Conservation (phyloP, 2,113 vertebrate species). For the Tonatia bakeri region DNA sequence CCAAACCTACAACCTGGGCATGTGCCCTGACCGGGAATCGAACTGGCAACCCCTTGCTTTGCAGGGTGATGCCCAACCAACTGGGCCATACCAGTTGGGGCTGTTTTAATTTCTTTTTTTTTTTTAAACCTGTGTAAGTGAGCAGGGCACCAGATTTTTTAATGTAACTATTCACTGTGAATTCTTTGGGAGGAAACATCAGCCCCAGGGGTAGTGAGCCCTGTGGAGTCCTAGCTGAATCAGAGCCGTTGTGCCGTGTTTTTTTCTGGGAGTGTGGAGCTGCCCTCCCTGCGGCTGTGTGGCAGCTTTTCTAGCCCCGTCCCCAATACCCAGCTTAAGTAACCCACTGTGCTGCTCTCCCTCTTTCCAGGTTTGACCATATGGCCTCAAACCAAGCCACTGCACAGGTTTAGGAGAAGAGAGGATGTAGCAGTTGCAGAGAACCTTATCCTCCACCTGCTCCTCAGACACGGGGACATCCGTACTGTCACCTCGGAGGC, state of each 20-base stretch:
- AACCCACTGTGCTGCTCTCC: too few species aligned
- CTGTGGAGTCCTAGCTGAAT: fast-evolving
- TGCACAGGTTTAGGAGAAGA: background rate
- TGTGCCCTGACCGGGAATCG: too few species aligned
- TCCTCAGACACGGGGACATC: background rate
- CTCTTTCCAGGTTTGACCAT: background rate
- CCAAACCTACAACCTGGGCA: too few species aligned
- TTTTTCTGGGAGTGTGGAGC: background rate
- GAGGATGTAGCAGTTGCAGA: background rate
- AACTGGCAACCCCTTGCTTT: too few species aligned
- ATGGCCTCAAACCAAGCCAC: background rate
- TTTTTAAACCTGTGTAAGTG: background rate
- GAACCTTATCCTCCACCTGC: background rate
- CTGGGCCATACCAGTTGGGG: too few species aligned
- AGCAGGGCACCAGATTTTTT: background rate
- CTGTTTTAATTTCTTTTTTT: too few species aligned
- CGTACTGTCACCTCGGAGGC: background rate
- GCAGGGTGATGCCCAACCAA: too few species aligned
- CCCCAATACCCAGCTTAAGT: background rate
- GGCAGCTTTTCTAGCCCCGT: background rate
- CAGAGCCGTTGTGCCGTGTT: background rate
- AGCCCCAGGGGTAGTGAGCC: background rate
- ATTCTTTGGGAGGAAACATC: background rate
- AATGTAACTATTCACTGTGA: background rate
- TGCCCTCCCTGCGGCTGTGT: fast-evolving